These are phyloP conservation scores for Lophotis ruficrista DNA, from an alignment of 2,113 vertebrate species.

Conservation along the genomic window DNA sequence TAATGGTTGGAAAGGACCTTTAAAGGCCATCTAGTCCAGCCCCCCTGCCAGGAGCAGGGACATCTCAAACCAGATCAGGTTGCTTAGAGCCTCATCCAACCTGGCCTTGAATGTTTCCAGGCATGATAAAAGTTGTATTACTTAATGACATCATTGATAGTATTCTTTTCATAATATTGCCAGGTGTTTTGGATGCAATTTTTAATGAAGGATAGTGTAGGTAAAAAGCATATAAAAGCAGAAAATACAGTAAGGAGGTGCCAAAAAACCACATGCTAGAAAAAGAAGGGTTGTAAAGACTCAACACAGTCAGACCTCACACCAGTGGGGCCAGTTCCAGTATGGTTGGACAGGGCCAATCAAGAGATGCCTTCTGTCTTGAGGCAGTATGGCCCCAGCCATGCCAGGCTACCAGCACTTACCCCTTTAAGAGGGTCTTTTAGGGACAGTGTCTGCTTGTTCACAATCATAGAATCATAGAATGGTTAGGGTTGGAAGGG, in stretches of 20 bases:
- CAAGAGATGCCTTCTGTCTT: not conserved
- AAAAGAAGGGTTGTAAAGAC: not conserved
- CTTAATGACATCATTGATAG: not conserved
- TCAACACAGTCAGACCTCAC: not conserved
- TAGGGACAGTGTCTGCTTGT: not conserved
- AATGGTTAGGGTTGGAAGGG: too few relatives aligned
- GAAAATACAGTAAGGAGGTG: not conserved
- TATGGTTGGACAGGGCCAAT: not conserved
- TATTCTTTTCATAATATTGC: not conserved
- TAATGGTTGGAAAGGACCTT: too few relatives aligned
- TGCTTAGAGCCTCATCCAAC: too few relatives aligned
- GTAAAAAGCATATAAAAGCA: not conserved
- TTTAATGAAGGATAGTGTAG: not conserved
- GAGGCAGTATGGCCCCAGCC: not conserved
- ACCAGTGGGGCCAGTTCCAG: not conserved
- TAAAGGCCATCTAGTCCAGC: too few relatives aligned
- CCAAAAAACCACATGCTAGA: not conserved
- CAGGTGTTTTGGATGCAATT: not conserved
- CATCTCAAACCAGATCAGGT: too few relatives aligned
- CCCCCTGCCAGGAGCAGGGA: too few relatives aligned
- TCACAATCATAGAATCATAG: not conserved
- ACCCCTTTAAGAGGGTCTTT: not conserved
- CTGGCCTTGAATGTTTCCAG: too few relatives aligned
- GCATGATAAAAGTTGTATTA: not conserved
- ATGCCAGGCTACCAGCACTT: rapidly evolving